A percentile compares a stretch with the other conserved stretches of the same genome.
Conservation (phyloP, 37 sponge, comb jelly and placozoan genomes). For the Eunapius fragilis region DNA sequence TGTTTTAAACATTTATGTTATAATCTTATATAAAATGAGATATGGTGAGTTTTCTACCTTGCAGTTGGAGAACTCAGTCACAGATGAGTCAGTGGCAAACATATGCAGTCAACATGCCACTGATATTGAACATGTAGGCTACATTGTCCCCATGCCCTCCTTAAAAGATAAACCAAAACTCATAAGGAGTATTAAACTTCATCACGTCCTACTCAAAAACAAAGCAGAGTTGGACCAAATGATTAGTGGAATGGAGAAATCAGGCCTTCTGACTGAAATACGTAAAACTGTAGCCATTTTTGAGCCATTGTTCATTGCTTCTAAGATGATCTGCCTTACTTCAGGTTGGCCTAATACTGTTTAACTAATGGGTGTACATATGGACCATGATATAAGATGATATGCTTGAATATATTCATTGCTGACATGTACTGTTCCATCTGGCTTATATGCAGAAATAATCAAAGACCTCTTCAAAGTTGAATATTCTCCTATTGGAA, state of each 20-base stretch:
- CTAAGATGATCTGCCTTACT: too few species aligned
- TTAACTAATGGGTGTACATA: too few species aligned
- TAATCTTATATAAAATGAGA: neutral
- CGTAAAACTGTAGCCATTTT: too few species aligned
- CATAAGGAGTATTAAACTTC: neutral
- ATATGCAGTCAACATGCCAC: neutral
- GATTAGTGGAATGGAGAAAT: neutral
- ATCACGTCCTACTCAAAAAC: neutral
- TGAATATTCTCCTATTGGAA: neutral
- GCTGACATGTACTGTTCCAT: too few species aligned
- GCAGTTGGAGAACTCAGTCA: neutral
- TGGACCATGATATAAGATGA: too few species aligned
- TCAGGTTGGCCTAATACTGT: too few species aligned
- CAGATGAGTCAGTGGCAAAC: neutral
- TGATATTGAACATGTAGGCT: neutral
- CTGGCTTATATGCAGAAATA: too few species aligned
- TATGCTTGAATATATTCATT: too few species aligned
- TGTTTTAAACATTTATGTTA: neutral
- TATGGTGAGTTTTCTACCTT: neutral
- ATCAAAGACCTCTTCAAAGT: constrained; percentile 12
- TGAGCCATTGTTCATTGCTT: too few species aligned
- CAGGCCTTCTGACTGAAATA: too few species aligned
- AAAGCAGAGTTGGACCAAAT: neutral
- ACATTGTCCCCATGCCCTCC: neutral
- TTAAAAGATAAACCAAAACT: neutral